Percentiles rank a stretch among this genome's conserved stretches.
These are phyloP conservation scores for Calameuta idolon DNA, from an alignment of 2,888 invertebrate species.

Conservation along the genomic window DNA sequence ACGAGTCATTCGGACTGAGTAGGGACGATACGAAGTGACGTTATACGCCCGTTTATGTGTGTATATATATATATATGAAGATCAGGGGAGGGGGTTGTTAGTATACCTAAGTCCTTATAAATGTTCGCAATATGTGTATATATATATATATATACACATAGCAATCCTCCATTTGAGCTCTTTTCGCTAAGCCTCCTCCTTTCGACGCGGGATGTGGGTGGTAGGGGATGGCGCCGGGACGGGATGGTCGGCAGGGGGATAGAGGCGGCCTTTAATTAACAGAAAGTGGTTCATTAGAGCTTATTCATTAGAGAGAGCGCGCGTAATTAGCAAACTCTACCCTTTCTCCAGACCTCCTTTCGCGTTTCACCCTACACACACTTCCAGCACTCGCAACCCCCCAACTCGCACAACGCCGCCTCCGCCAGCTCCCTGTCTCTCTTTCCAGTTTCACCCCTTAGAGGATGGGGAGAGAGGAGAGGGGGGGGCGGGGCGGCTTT, in stretches of 20 bases:
- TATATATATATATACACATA: conserved; percentile 30
- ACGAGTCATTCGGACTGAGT: not conserved
- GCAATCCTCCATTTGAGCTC: conserved; percentile 54
- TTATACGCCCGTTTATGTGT: not conserved
- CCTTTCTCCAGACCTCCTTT: conserved; percentile 61
- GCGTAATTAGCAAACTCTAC: conserved; percentile 90
- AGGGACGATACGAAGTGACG: not conserved
- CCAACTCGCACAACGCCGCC: conserved; percentile 15
- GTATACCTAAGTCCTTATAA: not conserved
- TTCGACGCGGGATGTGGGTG: conserved; percentile 34
- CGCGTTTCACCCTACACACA: conserved; percentile 42
- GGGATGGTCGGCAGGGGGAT: conserved; percentile 45
- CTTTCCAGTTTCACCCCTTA: conserved; percentile 9
- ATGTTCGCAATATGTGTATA: not conserved
- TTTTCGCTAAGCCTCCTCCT: conserved; percentile 58
- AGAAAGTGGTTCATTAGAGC: conserved; percentile 92
- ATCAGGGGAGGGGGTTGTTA: not conserved
- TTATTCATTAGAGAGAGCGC: conserved; percentile 88
- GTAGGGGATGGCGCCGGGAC: conserved; percentile 4
- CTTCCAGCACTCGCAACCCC: conserved; percentile 22
- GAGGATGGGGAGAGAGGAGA: not conserved
- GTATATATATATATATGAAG: not conserved
- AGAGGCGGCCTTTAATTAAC: conserved; percentile 84
- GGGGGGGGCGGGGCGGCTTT: conserved; percentile 13
- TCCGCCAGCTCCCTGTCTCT: conserved; percentile 10